phyloP scores from a whole-genome alignment of 2,113 vertebrate species.

The Amblyopsis rosae region DNA sequence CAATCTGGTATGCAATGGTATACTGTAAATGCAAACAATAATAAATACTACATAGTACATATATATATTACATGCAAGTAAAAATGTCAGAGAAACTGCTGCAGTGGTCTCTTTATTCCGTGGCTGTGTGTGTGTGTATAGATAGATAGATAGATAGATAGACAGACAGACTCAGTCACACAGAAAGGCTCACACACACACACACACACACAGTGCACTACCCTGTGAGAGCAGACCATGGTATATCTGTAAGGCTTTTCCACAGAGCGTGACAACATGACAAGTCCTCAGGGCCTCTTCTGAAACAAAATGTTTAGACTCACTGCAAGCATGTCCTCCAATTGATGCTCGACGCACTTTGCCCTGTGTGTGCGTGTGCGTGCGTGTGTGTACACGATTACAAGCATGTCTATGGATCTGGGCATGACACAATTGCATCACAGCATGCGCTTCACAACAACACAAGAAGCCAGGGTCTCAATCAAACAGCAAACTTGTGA shows the following conservation, averaged over 20 bases:
- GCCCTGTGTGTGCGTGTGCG: neutral
- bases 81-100: too few species aligned
- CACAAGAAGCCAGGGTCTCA: neutral
- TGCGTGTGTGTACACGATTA: neutral
- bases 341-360: neutral
- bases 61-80: too few species aligned
- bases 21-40: too few species aligned
- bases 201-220: conserved; percentile 34
- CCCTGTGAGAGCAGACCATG: conserved; percentile 28
- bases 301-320: conserved; percentile 8
- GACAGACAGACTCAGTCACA: neutral
- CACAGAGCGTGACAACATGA: conserved; percentile 10
- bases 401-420: neutral
- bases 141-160: neutral
- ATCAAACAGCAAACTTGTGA: too few species aligned
- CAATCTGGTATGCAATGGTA: too few species aligned
- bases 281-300: neutral
- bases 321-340: conserved; percentile 3
- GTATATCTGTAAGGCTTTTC: conserved; percentile 34
- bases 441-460: neutral
- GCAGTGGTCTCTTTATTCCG: too few species aligned
- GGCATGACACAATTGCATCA: neutral
- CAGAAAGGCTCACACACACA: conserved; percentile 12
- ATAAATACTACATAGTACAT: too few species aligned
- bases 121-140: neutral